These are phyloP conservation scores for Eupithecia tripunctaria DNA, from an alignment of 2,888 invertebrate genomes.

Conservation along the genomic window DNA sequence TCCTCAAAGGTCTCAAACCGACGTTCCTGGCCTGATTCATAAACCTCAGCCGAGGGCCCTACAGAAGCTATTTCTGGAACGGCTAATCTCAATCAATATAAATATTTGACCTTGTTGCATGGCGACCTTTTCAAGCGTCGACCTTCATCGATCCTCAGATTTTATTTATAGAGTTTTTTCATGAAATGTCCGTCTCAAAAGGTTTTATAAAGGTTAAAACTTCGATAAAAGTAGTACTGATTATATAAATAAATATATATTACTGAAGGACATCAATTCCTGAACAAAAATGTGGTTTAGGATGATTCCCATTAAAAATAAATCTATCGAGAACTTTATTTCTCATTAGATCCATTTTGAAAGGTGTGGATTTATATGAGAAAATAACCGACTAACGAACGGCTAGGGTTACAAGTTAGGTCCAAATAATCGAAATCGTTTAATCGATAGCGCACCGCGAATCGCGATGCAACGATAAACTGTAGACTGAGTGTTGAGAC, in stretches of 20 bases:
- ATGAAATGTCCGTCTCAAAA: conserved; percentile 25
- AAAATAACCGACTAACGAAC: no score
- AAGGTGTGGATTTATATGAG: no score
- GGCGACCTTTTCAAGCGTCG: conserved; percentile 20
- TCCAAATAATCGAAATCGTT: no score
- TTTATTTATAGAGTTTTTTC: conserved; percentile 34
- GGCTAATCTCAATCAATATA: conserved; percentile 21
- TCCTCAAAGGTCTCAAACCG: background rate
- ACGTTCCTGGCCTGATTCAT: background rate
- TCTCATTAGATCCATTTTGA: no score
- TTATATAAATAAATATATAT: background rate
- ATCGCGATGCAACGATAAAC: no score
- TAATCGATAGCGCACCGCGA: no score
- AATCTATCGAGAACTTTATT: no score
- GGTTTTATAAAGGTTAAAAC: conserved; percentile 20
- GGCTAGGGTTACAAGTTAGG: no score
- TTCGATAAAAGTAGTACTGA: background rate
- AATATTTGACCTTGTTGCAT: conserved; percentile 30
- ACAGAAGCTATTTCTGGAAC: conserved; percentile 18
- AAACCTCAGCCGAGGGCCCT: background rate
- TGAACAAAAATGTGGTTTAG: background rate
- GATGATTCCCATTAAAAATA: no score
- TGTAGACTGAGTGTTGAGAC: no score
- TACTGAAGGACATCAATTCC: background rate
- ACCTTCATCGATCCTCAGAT: conserved; percentile 27